Conservation (phyloP, 2,797 vertebrate genomes). For the Crypturellus tataupa region DNA sequence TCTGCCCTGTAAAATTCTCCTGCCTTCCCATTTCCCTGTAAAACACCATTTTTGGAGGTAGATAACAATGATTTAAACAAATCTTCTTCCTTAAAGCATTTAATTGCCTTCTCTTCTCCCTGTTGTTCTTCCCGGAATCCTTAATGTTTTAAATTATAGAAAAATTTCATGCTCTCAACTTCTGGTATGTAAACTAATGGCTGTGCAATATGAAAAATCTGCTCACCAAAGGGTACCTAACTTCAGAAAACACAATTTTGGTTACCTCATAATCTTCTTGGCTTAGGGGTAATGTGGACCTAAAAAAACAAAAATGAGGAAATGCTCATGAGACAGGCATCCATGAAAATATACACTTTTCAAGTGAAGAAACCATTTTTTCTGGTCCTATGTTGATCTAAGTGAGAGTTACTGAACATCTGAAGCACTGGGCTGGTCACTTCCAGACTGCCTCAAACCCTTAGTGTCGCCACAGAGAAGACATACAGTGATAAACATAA, state of each 20-base stretch:
- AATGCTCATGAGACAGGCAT: neutral
- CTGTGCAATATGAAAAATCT: neutral
- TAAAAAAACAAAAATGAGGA: slow-evolving; percentile 64
- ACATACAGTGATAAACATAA: neutral
- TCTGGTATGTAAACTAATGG: neutral
- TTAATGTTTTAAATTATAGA: neutral
- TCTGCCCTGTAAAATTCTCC: neutral
- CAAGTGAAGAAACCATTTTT: neutral
- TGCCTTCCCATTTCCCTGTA: neutral
- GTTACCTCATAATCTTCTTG: slow-evolving; percentile 97
- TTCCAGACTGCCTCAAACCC: neutral
- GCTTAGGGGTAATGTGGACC: slow-evolving; percentile 95
- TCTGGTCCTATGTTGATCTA: neutral
- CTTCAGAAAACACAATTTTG: slow-evolving; percentile 10
- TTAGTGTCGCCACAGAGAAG: neutral
- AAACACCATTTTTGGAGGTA: neutral
- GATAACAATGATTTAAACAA: neutral
- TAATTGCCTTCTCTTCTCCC: neutral
- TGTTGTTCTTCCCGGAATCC: neutral
- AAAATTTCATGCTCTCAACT: neutral
- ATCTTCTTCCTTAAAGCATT: neutral
- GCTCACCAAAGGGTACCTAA: neutral
- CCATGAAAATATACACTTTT: neutral
- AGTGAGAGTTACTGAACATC: neutral
- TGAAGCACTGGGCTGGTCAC: neutral